A percentile compares a stretch with the other conserved stretches of the same genome.
phyloP scores from a whole-genome alignment of 2,888 invertebrate species.

The Myathropa florea region DNA sequence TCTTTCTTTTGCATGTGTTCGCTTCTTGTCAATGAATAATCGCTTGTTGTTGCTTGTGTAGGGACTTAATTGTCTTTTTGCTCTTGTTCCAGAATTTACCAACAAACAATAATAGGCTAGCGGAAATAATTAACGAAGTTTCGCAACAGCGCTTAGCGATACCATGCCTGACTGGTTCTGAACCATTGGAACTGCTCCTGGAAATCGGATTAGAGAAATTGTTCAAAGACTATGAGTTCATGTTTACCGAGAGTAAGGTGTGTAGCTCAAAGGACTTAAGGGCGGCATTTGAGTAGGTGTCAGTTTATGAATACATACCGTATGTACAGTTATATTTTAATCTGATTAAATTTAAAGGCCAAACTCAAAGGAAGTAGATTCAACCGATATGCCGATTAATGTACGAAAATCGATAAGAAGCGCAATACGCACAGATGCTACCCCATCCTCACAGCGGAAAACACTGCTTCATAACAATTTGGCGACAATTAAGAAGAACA shows the following conservation, averaged over 20 bases:
- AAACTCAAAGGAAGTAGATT: constrained; percentile 9
- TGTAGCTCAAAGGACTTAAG: constrained; percentile 76
- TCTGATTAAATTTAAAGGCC: constrained; percentile 11
- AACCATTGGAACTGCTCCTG: constrained; percentile 79
- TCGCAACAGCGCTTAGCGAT: constrained; percentile 80
- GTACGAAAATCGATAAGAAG: constrained; percentile 79
- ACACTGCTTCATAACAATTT: constrained; percentile 76
- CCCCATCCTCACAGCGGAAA: constrained; percentile 73
- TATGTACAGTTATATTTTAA: not conserved
- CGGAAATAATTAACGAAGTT: constrained; percentile 79
- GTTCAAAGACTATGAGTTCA: constrained; percentile 79
- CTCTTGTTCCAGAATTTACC: constrained; percentile 77
- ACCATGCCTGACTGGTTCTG: constrained; percentile 78
- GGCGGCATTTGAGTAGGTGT: constrained; percentile 65
- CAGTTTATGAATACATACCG: not conserved
- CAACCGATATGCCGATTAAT: constrained; percentile 67
- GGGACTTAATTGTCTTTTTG: not conserved
- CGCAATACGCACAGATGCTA: constrained; percentile 74
- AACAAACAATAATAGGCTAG: constrained; percentile 79
- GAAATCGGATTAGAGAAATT: constrained; percentile 80
- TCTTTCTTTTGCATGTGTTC: constrained; percentile 2
- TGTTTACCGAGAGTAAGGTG: constrained; percentile 79
- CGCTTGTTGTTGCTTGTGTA: not conserved
- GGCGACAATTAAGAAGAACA: constrained; percentile 53
- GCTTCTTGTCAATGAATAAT: constrained; percentile 8